Evolutionary conservation across 2,113 vertebrate genomes (phyloP).

Genomic region (Aleadryas rufinucha): DNA sequence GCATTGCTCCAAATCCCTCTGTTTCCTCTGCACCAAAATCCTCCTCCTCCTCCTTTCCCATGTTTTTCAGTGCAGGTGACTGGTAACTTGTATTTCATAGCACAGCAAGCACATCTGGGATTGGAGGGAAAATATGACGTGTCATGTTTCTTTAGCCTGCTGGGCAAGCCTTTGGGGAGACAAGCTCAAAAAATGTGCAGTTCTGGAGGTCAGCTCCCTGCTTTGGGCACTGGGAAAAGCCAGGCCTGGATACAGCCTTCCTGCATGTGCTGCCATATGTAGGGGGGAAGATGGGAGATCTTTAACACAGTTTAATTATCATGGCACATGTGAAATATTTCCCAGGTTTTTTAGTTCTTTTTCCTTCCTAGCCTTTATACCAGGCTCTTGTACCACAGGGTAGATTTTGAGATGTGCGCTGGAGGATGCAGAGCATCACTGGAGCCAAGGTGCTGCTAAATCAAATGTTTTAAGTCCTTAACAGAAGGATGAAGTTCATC

Average conservation of each 20-base stretch:
- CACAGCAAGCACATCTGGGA: neutral
- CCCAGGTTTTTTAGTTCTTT: rapidly evolving
- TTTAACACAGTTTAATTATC: neutral
- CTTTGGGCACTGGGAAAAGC: neutral
- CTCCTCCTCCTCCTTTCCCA: neutral
- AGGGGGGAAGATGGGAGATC: neutral
- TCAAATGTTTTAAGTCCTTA: neutral
- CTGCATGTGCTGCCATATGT: neutral
- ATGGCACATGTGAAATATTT: neutral
- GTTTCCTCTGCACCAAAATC: neutral
- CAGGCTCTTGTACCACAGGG: rapidly evolving
- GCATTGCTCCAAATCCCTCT: neutral
- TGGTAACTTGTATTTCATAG: neutral
- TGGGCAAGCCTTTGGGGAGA: neutral
- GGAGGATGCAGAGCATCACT: neutral
- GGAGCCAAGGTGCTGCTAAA: neutral
- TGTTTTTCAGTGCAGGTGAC: neutral
- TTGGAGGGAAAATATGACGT: neutral
- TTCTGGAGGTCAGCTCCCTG: neutral
- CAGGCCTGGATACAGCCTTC: neutral
- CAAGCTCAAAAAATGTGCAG: neutral
- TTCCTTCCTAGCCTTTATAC: neutral
- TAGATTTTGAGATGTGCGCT: neutral
- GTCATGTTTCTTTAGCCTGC: neutral
- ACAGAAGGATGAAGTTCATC: neutral